Evolutionary conservation across 2,113 vertebrate genomes (phyloP).

Genomic region (Nannobrachium achirus): DNA sequence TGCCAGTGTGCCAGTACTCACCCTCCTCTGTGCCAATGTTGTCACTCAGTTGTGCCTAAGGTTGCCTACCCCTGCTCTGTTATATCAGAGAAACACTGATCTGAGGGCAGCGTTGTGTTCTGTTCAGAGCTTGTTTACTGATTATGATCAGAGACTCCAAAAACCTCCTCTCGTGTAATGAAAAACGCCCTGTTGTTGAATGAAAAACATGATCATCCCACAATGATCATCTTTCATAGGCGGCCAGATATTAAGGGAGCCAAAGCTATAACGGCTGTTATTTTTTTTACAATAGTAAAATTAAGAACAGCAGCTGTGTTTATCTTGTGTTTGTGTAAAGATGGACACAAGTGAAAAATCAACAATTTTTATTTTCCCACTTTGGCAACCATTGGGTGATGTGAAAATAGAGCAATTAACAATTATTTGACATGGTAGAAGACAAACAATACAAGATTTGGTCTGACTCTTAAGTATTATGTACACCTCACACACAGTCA

Average conservation of each 20-base stretch:
- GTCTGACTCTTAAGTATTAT: background rate
- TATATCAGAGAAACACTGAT: no score
- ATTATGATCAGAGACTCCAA: background rate
- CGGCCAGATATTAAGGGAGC: background rate
- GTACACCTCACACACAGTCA: conserved; percentile 17
- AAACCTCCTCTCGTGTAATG: no score
- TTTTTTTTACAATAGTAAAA: no score
- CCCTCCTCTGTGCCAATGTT: no score
- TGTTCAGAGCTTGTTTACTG: background rate
- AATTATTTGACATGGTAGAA: conserved; percentile 52
- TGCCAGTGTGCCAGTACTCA: no score
- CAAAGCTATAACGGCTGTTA: background rate
- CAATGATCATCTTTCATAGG: background rate
- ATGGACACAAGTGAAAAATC: conserved; percentile 6
- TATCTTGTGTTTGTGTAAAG: background rate
- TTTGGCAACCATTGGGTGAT: conserved; percentile 27
- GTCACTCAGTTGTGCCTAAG: no score
- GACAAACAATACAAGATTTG: conserved; percentile 18
- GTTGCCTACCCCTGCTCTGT: no score
- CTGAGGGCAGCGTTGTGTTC: background rate
- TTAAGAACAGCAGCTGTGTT: background rate
- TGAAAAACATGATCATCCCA: background rate
- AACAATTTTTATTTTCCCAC: conserved; percentile 41
- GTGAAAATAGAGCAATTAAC: conserved; percentile 13
- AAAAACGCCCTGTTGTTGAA: no score